A percentile compares a stretch with the other conserved stretches of the same genome.
These are phyloP conservation scores for Nomada ferruginata DNA, from an alignment of 2,888 invertebrate species.

Conservation along the genomic window DNA sequence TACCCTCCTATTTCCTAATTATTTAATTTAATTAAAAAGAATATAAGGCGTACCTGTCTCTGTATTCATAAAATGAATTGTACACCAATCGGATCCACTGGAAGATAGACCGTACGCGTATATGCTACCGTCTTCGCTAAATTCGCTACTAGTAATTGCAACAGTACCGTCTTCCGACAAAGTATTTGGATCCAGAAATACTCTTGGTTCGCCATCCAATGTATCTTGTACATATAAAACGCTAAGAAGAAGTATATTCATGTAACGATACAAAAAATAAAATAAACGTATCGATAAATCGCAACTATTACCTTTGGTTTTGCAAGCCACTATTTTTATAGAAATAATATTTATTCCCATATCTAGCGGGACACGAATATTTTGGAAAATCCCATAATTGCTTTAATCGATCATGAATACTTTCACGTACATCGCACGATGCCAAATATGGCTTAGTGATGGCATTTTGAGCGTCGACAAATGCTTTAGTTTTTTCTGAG, in stretches of 20 bases:
- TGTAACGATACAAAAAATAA: slow-evolving; percentile 20
- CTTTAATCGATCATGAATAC: slow-evolving; percentile 92
- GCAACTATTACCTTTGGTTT: slow-evolving; percentile 92
- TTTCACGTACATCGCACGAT: slow-evolving; percentile 89
- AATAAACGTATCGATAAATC: not conserved
- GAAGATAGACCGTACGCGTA: slow-evolving; percentile 96
- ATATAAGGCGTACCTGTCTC: slow-evolving; percentile 86
- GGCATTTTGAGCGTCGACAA: slow-evolving; percentile 95
- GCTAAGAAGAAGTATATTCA: slow-evolving; percentile 85
- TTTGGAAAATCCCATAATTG: slow-evolving; percentile 99
- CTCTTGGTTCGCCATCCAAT: slow-evolving; percentile 90
- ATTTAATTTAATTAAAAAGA: not conserved
- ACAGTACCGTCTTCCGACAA: slow-evolving; percentile 96
- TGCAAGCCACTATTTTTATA: slow-evolving; percentile 97
- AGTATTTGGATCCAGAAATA: slow-evolving; percentile 98
- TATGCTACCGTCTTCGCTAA: slow-evolving; percentile 95
- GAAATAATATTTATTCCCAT: slow-evolving; percentile 95
- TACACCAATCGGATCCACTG: slow-evolving; percentile 98
- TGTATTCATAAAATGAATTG: slow-evolving; percentile 92
- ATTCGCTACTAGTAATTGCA: slow-evolving; percentile 90
- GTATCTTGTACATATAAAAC: slow-evolving; percentile 95
- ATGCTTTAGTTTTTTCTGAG: slow-evolving; percentile 94
- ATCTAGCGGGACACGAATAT: slow-evolving; percentile 93
- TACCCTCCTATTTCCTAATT: not conserved
- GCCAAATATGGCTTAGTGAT: slow-evolving; percentile 94